Base-by-base conservation (phyloP, 2,113 vertebrate genomes). In the Galeopterus variegatus region DNA sequence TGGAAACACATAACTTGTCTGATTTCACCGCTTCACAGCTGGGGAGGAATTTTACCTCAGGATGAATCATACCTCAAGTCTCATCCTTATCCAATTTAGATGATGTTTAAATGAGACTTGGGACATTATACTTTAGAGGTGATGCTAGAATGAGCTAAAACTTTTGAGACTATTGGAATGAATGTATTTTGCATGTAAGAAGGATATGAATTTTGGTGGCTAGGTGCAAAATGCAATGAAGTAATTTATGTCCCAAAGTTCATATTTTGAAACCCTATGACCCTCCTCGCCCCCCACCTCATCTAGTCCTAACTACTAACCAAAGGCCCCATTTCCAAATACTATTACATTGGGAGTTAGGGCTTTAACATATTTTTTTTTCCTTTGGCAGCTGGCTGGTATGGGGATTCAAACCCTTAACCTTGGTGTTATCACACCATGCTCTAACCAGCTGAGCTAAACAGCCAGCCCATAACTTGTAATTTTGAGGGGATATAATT, bases 11-110 rank as follows among this genome's bases (percentile, higher is more conserved):
- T 76, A 41, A 33, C 19, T 54, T 79, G 36, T 81, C 79, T 85
- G 41, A 19, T 60, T 58, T 94, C 41, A 36, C 33, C 86, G 24
- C 28, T 62, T 87, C 77, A 50, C 15, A 96, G n/a, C 52, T 62
- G 24, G 33, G 69, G 54, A 90, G 50, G 45, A 92, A 79, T 92
- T 95, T 82, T 94, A 69, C 48, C 64, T 82, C n/a, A 56, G 56
- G 56, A 64, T 89, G 33, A 86, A 75, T 64, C 12, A 17, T 67
- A 86, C 24, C 64, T 87, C 21, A 41, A n/a, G 31, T 93, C 45
- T 96, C 12, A 84, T 45, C n/a, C 52, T 17, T 91, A 41, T 73
- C 13, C 26, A 50, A 21, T 69, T 88, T 84, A 91, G 28, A 58
- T 60, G 41, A 41, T 33, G 41, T 62, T 72, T 77, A 83, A 6